These are phyloP conservation scores for Phocides pigmalion DNA, from an alignment of 1,140 invertebrate genomes.

Conservation along the genomic window DNA sequence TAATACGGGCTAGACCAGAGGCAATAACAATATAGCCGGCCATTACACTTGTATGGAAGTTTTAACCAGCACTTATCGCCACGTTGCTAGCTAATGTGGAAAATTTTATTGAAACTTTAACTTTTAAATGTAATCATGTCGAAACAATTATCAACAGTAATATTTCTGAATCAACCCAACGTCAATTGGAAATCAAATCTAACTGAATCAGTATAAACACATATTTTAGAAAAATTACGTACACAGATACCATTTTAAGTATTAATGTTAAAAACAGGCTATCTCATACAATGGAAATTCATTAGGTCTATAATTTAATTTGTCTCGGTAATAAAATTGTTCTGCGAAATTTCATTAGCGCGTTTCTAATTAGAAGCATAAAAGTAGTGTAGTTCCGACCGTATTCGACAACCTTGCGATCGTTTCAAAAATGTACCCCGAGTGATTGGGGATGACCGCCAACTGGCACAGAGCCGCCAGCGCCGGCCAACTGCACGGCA, in stretches of 20 bases:
- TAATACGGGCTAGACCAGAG: slow-evolving; percentile 27
- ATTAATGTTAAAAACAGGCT: too few species aligned
- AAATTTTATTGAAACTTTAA: slow-evolving; percentile 40
- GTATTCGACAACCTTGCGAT: slow-evolving; percentile 37
- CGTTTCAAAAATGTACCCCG: slow-evolving; percentile 51
- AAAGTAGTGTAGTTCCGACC: neutral
- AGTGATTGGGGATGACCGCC: slow-evolving; percentile 61
- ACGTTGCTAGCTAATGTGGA: slow-evolving; percentile 47
- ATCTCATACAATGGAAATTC: too few species aligned
- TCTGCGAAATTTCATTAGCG: slow-evolving; percentile 25
- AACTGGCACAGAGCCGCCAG: slow-evolving; percentile 62
- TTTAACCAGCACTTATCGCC: slow-evolving; percentile 68
- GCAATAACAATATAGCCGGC: slow-evolving; percentile 47
- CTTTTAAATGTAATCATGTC: neutral
- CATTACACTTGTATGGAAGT: slow-evolving; percentile 59
- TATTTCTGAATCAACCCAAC: too few species aligned
- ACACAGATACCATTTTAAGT: too few species aligned
- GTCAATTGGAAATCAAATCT: too few species aligned
- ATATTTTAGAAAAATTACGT: too few species aligned
- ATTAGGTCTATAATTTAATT: too few species aligned
- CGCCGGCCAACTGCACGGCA: slow-evolving; percentile 60
- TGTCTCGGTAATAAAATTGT: too few species aligned
- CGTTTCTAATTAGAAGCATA: slow-evolving; percentile 30
- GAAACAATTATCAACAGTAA: too few species aligned
- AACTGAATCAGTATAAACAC: too few species aligned